These are phyloP conservation scores for Heloderma charlesbogerti DNA, from an alignment of 2,113 vertebrate genomes.

Conservation along the genomic window DNA sequence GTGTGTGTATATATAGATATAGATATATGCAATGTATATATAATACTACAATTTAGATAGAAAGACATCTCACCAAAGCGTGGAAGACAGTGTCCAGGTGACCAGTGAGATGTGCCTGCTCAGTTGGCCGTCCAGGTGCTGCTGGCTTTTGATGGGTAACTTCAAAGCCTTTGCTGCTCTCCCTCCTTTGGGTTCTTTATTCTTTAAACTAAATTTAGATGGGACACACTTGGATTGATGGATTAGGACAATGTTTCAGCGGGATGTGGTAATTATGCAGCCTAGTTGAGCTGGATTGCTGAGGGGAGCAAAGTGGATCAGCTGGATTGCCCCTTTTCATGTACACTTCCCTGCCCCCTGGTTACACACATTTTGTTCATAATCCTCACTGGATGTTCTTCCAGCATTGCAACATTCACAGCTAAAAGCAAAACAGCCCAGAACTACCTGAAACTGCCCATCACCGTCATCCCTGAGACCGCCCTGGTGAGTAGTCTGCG, in stretches of 20 bases:
- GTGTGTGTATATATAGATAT: no score
- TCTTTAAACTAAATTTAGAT: background rate
- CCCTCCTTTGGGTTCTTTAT: no score
- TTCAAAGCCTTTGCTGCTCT: background rate
- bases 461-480: background rate
- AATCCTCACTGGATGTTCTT: background rate
- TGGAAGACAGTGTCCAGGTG: no score
- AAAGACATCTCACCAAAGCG: no score
- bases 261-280: background rate
- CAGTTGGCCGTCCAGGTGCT: no score
- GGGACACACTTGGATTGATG: background rate
- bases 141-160: background rate
- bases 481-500: slow-evolving; percentile 13
- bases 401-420: slow-evolving; percentile 5
- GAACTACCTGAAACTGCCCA: slow-evolving; percentile 32
- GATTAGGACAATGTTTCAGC: background rate
- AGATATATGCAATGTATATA: no score
- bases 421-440: background rate
- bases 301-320: background rate
- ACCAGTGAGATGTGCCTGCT: no score
- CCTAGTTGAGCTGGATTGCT: background rate
- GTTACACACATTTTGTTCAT: background rate
- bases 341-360: no score
- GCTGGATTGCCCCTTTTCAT: no score
- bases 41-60: no score